Evolutionary conservation across 2,113 vertebrate species (phyloP).

Genomic region (Campylorhamphus procurvoides): DNA sequence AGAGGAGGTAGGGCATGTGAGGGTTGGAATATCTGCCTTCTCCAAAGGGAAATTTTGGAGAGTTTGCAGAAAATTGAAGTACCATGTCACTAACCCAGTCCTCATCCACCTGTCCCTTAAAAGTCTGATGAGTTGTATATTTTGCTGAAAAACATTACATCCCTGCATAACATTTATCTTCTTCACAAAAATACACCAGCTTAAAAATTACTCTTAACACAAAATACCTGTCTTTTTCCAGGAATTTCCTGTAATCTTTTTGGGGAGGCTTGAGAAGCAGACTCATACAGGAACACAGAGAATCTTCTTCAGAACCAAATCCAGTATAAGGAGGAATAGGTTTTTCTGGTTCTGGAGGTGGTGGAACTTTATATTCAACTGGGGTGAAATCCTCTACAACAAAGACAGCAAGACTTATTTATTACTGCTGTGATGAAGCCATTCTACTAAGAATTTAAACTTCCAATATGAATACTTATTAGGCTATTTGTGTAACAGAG

Average conservation of each 20-base stretch:
- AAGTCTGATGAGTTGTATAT: background rate
- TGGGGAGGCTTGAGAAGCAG: constrained; percentile 75
- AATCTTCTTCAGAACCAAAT: constrained; percentile 95
- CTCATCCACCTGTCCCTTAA: background rate
- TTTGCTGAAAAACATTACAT: background rate
- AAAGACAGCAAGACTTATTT: constrained; percentile 58
- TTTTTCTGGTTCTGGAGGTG: constrained; percentile 70
- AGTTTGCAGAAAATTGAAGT: background rate
- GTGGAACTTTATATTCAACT: constrained; percentile 74
- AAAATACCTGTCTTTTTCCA: constrained; percentile 89
- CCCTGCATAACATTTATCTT: background rate
- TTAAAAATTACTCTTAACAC: background rate
- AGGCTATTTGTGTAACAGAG: background rate
- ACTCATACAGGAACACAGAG: constrained; percentile 81
- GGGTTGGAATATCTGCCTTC: background rate
- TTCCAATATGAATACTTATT: constrained; percentile 36
- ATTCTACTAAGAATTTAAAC: constrained; percentile 56
- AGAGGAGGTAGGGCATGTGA: background rate
- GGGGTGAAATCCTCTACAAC: constrained; percentile 86
- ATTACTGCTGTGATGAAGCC: constrained; percentile 36
- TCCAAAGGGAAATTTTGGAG: background rate
- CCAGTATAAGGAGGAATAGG: constrained; percentile 87
- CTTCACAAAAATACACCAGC: background rate
- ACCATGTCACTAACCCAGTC: background rate
- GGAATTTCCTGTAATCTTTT: constrained; percentile 82